Conservation (phyloP, 2,113 vertebrate species). For the Cephalophus harveyi region DNA sequence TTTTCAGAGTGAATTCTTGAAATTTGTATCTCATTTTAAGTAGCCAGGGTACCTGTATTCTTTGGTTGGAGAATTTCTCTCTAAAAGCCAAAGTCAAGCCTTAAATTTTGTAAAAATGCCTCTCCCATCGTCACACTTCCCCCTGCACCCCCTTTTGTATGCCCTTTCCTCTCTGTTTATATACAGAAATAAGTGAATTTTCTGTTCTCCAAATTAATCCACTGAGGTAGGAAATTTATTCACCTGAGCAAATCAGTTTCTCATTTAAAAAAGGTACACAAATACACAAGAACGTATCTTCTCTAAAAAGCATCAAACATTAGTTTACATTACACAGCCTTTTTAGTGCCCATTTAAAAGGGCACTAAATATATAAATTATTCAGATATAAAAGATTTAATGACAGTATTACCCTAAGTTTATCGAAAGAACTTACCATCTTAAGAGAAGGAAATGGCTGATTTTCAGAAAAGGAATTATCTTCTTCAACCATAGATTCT, state of each 20-base stretch:
- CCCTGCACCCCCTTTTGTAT: background rate
- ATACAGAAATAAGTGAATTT: background rate
- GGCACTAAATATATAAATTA: too few species aligned
- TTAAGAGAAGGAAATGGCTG: constrained; percentile 97
- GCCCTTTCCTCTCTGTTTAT: background rate
- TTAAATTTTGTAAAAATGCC: background rate
- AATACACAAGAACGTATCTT: background rate
- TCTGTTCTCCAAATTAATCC: background rate
- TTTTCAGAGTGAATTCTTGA: constrained; percentile 1
- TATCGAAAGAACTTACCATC: constrained; percentile 82
- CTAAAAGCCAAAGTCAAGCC: background rate
- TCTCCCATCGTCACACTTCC: background rate
- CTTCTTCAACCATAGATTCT: constrained; percentile 89
- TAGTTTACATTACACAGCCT: background rate
- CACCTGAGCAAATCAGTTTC: background rate
- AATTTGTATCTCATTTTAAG: background rate
- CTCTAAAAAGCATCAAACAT: background rate
- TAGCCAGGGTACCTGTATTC: background rate
- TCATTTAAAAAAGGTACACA: background rate
- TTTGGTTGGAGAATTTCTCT: background rate
- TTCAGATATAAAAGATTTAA: constrained; percentile 16
- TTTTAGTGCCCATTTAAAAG: background rate
- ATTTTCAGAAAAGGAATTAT: constrained; percentile 89
- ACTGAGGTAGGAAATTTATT: background rate
- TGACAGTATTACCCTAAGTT: background rate